Base-by-base conservation (phyloP, 2,113 vertebrate species). In the Campylorhamphus procurvoides region DNA sequence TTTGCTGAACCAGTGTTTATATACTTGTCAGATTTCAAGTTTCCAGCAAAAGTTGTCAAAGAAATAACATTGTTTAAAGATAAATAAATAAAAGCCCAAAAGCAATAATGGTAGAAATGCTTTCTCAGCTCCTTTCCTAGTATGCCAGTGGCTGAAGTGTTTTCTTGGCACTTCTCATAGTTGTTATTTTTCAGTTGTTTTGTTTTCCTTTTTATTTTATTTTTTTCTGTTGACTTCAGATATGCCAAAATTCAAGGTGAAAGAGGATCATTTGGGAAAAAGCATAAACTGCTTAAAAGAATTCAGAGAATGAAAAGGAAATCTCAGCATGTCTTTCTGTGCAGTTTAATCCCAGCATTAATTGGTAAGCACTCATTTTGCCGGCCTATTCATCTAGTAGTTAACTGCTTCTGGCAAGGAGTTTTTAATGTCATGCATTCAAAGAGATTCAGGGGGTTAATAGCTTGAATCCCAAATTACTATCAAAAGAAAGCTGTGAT, bases 401-500 rank as follows among this genome's bases (percentile, higher is more conserved):
- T 88, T 78, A 95, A 88, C 94, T 28, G 52, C 52, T 90, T 88
- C 71, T 92, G 76, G 82, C 53, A 85, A 83, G 58, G 47, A 60
- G 18, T 47, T 77, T 14, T 59, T 60, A 75, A 60, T 75, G 76
- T 73, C 24, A 0, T 75, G 68, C 60, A 66, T 74, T 58, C 72
- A 92, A 83, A 90, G 79, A 86, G 55, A 96, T 42, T 29, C 39
- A 79, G 33, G 71, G 95, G 74, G 95, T 97, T 97, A 97, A 97
- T 92, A 84, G 60, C 55, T 92, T 49, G 74, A 82, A 50, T 89
- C 68, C 58, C 3, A 35, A 91, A 87, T 95, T 91, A 53, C 67
- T 79, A 67, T 68, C 84, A 52, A 76, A 94, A 87, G 63, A 71
- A 84, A 81, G 52, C 90, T 83, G 64, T 67, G 91, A 88, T 97